These are phyloP conservation scores for Drosophila multiciliata DNA, from an alignment of 2,888 invertebrate species.

Conservation along the genomic window DNA sequence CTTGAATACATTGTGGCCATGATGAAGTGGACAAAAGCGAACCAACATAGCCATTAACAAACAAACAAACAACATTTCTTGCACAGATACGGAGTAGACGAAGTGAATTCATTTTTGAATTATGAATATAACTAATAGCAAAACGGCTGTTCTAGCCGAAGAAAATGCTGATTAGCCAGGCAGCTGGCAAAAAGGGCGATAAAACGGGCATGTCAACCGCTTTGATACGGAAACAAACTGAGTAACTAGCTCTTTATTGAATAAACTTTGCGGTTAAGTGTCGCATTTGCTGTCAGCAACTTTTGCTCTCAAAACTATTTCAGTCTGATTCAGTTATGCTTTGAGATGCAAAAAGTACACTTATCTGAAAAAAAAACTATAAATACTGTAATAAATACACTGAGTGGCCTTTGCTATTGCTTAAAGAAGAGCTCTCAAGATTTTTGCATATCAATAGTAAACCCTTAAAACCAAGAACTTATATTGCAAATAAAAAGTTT, in stretches of 20 bases:
- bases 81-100: neutral
- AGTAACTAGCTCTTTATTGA: slow-evolving; percentile 68
- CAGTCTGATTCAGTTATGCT: slow-evolving; percentile 18
- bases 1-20: slow-evolving; percentile 58
- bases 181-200: neutral
- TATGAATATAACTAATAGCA: slow-evolving; percentile 60
- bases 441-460: slow-evolving; percentile 30
- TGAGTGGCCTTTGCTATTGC: neutral
- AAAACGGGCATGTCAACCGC: neutral
- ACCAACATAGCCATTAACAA: slow-evolving; percentile 46
- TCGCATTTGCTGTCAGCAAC: slow-evolving; percentile 31
- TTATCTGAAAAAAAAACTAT: neutral
- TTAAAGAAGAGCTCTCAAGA: neutral
- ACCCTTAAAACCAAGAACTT: slow-evolving; percentile 24
- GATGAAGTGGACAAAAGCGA: slow-evolving; percentile 56
- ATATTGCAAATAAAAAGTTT: slow-evolving; percentile 12
- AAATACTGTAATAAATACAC: neutral
- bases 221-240: slow-evolving; percentile 13
- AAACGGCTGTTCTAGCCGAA: slow-evolving; percentile 44
- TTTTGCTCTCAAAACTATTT: slow-evolving; percentile 33
- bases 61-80: slow-evolving; percentile 39
- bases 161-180: slow-evolving; percentile 54
- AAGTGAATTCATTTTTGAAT: slow-evolving; percentile 45
- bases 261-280: slow-evolving; percentile 66
- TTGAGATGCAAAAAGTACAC: neutral